These are phyloP conservation scores for Leguminivora glycinivorella DNA, from an alignment of 1,140 invertebrate genomes.

Conservation along the genomic window DNA sequence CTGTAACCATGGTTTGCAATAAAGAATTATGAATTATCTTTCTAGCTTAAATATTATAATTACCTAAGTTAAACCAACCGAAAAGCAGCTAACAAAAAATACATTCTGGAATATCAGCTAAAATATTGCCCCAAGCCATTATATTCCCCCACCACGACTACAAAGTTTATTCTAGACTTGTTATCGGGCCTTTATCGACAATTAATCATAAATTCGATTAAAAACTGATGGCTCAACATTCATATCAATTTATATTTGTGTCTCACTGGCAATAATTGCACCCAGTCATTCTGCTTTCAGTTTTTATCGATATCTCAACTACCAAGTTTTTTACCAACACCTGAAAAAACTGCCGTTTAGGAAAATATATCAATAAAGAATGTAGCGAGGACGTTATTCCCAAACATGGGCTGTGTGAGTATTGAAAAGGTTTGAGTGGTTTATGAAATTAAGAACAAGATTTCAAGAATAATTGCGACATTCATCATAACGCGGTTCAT, in stretches of 20 bases:
- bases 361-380: constrained; percentile 21
- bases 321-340: too few relatives aligned
- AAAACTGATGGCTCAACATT: constrained; percentile 24
- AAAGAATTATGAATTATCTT: too few relatives aligned
- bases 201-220: constrained; percentile 26
- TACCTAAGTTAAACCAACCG: too few relatives aligned
- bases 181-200: not conserved
- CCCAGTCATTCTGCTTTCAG: not conserved
- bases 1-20: too few relatives aligned
- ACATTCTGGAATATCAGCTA: not conserved
- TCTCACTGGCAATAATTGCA: constrained; percentile 13
- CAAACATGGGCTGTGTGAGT: not conserved
- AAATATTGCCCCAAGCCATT: not conserved
- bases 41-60: too few relatives aligned
- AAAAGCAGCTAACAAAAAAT: too few relatives aligned
- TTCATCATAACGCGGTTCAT: constrained; percentile 7
- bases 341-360: not conserved
- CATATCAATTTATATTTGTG: constrained; percentile 22
- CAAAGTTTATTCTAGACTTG: constrained; percentile 13
- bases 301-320: constrained; percentile 20
- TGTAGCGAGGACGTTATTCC: not conserved
- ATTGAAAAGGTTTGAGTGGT: constrained; percentile 2
- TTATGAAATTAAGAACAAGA: constrained; percentile 21
- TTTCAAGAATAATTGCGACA: constrained; percentile 14
- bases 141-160: not conserved